These are phyloP conservation scores for Conus ventricosus DNA, from an alignment of 1,140 invertebrate species.

Conservation along the genomic window DNA sequence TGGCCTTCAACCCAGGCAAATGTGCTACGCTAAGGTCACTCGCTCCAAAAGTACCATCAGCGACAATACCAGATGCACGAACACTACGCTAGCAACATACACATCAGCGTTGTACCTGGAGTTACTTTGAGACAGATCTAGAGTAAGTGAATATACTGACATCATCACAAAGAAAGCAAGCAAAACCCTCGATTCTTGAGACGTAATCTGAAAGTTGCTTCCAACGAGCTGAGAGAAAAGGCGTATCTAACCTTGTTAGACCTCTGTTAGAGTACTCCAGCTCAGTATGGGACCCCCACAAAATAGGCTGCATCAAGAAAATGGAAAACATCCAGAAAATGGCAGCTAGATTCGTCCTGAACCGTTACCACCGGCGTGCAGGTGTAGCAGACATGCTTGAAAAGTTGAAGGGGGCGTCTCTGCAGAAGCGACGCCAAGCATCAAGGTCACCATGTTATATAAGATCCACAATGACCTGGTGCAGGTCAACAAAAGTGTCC, in stretches of 20 bases:
- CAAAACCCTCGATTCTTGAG: conserved; percentile 1
- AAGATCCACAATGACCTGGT: too few relatives aligned
- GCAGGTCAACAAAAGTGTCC: too few relatives aligned
- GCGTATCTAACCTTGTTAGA: conserved; percentile 12
- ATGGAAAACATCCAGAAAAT: background rate
- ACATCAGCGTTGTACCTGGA: background rate
- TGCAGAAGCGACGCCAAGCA: background rate
- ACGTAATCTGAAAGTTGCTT: conserved; percentile 15
- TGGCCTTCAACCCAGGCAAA: background rate
- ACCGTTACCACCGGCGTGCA: background rate
- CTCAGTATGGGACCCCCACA: conserved; percentile 22
- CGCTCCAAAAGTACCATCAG: too few relatives aligned
- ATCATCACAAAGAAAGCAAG: background rate
- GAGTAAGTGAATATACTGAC: background rate
- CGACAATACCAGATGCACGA: too few relatives aligned
- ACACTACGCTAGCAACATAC: background rate
- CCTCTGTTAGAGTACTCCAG: background rate
- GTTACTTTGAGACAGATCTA: background rate
- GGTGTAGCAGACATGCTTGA: background rate
- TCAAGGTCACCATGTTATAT: too few relatives aligned
- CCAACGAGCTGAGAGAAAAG: background rate
- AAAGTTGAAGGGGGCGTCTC: background rate
- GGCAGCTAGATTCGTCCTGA: conserved; percentile 6
- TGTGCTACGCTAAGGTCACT: background rate
- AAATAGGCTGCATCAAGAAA: background rate